Evolutionary conservation across 2,113 vertebrate genomes (phyloP), one percentile per base, ranked within the genome.

Genomic region (Tetrax tetrax): DNA sequence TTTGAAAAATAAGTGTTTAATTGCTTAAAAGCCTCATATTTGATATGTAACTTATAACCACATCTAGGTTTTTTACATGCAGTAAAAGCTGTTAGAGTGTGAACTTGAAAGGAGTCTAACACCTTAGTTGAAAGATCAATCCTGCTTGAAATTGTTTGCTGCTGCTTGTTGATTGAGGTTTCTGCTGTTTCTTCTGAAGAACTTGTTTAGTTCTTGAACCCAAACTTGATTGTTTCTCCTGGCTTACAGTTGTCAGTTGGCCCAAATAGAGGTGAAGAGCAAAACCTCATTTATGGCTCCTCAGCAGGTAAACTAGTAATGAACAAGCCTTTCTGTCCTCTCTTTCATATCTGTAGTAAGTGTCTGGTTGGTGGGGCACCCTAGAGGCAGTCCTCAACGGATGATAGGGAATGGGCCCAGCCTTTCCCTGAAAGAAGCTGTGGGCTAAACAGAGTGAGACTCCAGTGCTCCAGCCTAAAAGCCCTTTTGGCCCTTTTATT

Each of bases 291-390:
- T 23, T 45, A 2, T 37, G 57, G 5, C 27, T 65, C 7, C 45
- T 89, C 54, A 48, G 11, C 29, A 48, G 24, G 27, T 43, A 7
- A 60, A 21, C 18, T 9, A 5, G 4, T 24, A 9, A 28, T 9
- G 61, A 47, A 11, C 29, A 57, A 54, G 38, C 29, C 48, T 71
- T 60, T 45, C 31, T 59, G 48, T 47, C 33, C n/a, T 11, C 7
- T 48, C 27, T 31, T 28, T 15, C 5, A 1, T 66, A 1, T 50
- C 60, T 22, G 0, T 12, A 24, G 9, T 4, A 20, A 33, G 37
- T 10, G 16, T 28, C 21, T 23, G 23, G 43, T 13, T 68, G 43
- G 23, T 51, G 43, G 12, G 70, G 9, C 38, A 43, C 5, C 31
- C 29, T 6, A 14, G 14, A 2, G 14, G 14, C 17, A 24, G 15